A percentile compares a stretch with the other conserved stretches of the same genome.
These are phyloP conservation scores for Mimas tiliae DNA, from an alignment of 2,888 invertebrate genomes.

Conservation along the genomic window DNA sequence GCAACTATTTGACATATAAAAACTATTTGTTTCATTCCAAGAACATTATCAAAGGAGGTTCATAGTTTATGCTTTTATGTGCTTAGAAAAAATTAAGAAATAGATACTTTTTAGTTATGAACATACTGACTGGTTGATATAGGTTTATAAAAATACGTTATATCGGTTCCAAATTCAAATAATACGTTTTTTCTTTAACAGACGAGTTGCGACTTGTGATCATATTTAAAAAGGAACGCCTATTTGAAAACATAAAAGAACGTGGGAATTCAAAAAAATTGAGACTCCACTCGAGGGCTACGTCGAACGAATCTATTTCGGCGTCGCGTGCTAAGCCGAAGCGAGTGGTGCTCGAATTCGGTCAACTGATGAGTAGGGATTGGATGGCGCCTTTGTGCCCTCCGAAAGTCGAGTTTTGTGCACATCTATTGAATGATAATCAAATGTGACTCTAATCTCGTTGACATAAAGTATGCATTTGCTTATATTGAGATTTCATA, in stretches of 20 bases:
- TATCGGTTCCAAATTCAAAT: not conserved
- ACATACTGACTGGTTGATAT: not conserved
- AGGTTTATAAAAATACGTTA: not conserved
- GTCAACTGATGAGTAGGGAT: conserved; percentile 23
- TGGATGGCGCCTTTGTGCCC: conserved; percentile 16
- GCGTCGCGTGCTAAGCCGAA: conserved; percentile 23
- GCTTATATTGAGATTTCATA: not conserved
- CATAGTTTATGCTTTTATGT: not conserved
- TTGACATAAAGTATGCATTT: not conserved
- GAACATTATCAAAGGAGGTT: not conserved
- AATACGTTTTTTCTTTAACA: too few species aligned
- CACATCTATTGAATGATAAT: not conserved
- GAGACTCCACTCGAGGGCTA: conserved; percentile 15
- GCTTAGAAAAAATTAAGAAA: not conserved
- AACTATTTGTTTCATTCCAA: not conserved
- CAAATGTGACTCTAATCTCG: not conserved
- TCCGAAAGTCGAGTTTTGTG: conserved; percentile 4
- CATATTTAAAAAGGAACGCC: not conserved
- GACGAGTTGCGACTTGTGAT: not conserved
- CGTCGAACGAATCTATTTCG: conserved; percentile 23
- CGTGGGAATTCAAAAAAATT: conserved; percentile 26
- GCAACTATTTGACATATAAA: not conserved
- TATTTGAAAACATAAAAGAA: not conserved
- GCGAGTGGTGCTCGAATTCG: conserved; percentile 28
- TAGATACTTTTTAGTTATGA: not conserved